Conservation (phyloP, 2,113 vertebrate species). For the Onychorhynchus coronatus region DNA sequence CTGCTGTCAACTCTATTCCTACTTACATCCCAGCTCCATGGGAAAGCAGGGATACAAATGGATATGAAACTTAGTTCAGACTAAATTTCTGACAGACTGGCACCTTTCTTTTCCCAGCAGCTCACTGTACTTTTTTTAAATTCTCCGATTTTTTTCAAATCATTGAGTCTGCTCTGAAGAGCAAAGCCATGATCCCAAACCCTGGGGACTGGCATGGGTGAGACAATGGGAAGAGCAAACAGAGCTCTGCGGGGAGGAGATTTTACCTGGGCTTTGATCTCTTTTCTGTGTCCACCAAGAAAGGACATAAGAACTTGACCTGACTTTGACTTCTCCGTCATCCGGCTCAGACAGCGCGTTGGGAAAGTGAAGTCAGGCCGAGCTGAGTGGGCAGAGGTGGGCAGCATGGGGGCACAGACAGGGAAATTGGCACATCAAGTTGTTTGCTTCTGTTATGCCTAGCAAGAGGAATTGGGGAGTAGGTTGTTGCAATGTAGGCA, state of each 20-base stretch:
- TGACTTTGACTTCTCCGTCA: neutral
- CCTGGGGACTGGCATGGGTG: neutral
- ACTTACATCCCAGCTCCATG: neutral
- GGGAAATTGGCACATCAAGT: neutral
- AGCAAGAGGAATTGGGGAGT: neutral
- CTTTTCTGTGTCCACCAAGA: neutral
- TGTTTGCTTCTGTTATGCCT: neutral
- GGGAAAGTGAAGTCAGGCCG: neutral
- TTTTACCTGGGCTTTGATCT: neutral
- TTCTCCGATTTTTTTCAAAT: neutral
- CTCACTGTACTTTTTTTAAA: neutral
- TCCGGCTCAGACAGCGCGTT: rapidly evolving
- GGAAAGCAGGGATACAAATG: neutral
- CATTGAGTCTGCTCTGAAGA: neutral
- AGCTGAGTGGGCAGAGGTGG: neutral
- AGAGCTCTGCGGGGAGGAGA: neutral
- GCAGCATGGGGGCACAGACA: neutral
- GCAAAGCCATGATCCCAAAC: neutral
- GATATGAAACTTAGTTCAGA: neutral
- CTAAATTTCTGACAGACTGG: neutral
- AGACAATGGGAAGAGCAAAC: neutral
- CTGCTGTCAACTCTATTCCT: neutral
- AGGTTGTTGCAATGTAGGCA: neutral
- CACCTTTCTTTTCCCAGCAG: neutral
- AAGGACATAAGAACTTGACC: neutral